phyloP scores from a whole-genome alignment of 1,140 invertebrate genomes.

The Drosophila varians region DNA sequence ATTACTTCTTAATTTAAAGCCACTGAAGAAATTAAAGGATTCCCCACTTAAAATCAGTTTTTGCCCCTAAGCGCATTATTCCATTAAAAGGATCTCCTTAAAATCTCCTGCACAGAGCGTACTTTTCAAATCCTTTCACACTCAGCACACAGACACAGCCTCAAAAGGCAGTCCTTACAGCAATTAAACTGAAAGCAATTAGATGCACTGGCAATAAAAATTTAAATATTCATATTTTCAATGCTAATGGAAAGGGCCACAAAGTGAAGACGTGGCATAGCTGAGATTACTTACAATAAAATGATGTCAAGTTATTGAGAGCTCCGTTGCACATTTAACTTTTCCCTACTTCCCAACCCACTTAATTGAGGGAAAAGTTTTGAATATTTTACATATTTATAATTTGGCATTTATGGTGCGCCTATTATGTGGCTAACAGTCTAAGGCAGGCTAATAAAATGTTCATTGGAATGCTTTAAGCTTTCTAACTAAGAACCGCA shows the following conservation, averaged over 20 bases:
- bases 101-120: constrained; percentile 9
- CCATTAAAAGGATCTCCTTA: constrained; percentile 48
- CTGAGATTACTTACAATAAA: constrained; percentile 42
- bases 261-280: neutral
- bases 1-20: constrained; percentile 21
- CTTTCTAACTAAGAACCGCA: neutral
- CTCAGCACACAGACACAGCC: neutral
- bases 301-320: constrained; percentile 43
- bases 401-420: neutral
- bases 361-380: constrained; percentile 41
- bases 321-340: constrained; percentile 7
- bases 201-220: constrained; percentile 52
- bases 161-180: constrained; percentile 24
- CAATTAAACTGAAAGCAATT: constrained; percentile 74
- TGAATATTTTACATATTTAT: constrained; percentile 14
- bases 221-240: constrained; percentile 64
- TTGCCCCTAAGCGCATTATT: constrained; percentile 47
- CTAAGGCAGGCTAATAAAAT: constrained; percentile 4
- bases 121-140: neutral
- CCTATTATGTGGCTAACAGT: neutral
- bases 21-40: constrained; percentile 23
- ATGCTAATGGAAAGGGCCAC: constrained; percentile 19
- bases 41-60: constrained; percentile 50
- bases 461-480: neutral
- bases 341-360: neutral